Evolutionary conservation across 2,888 invertebrate genomes (phyloP), one percentile per base, ranked within the genome.

Genomic region (Meta bourneti): DNA sequence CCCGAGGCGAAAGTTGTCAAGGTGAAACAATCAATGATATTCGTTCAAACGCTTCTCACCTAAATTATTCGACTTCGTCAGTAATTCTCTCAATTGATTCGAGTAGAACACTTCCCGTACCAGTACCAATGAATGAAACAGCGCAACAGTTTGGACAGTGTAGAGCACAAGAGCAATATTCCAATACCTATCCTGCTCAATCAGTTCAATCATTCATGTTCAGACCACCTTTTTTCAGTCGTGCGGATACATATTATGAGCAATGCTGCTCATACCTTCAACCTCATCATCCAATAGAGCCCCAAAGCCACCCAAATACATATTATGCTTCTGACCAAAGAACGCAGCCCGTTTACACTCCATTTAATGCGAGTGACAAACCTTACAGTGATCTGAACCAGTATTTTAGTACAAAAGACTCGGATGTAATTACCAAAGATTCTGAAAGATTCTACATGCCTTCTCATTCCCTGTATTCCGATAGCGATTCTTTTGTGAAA

Each of bases 391-490:
- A 84, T 51, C 83, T 89, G 83, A 71, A 71, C 71, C 71, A 72
- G 6, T 84, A 52, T 72, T 78, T 49, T 16, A 34, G 16, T 20
- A 34, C 34, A 4, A 34, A 34, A 34, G 34, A 34, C 34, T 34
- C 34, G 4, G 34, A 34, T 34, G 34, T 4, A 34, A 34, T 4
- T 34, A 34, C 78, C 8, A 89, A 84, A 84, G 19, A 52, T 51
- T 16, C 74, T 19, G 51, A 89, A 51, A 89, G 19, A 19, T 48
- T 75, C 72, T 48, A 77, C 70, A 54, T n/a, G 19, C 52, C 75
- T 77, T 84, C 72, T 34, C 89, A 89, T 89, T 89, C 89, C 89
- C 79, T 72, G 8, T 48, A 71, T 52, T 71, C 70, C 61, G 34
- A 20, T 79, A 34, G 7, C 52, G 77, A 85, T 48, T n/a, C 61